Base-by-base conservation (phyloP, 2,797 vertebrate genomes). In the Dendrocincla tyrannina region DNA sequence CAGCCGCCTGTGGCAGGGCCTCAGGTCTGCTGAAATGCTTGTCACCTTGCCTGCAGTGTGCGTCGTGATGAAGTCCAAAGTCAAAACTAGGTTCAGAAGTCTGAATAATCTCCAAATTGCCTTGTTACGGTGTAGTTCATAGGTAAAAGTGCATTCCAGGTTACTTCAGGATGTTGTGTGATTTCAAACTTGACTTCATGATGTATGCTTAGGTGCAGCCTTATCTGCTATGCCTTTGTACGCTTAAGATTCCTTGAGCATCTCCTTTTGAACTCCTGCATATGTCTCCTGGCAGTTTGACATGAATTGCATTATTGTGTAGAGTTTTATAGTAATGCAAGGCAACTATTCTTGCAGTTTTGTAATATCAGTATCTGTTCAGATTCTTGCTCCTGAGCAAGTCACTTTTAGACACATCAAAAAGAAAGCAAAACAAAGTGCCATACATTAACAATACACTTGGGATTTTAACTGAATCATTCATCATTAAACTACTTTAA, bases 171-270 rank as follows among this genome's bases (percentile, higher is more conserved):
- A 56, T 70, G 39, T 79, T 83, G 55, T 0, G 0, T 70, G 67
- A 67, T 93, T 85, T 85, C 60, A 79, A 24, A 77, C 59, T 63
- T 7, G 2, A 12, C 33, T 55, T 66, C n/a, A 47, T 80, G 11
- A 1, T 1, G 0, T 44, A 5, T 13, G 7, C 41, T 59, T 41
- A 64, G 19, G 41, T 86, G 62, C 0, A 1, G 50, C 49, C 37
- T 77, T 59, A 25, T 49, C 66, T 84, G 60, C 46, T 39, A 0
- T 1, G 7, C 77, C 30, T 49, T 7, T 17, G 18, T 32, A 4
- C 6, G 1, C 16, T 62, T 68, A 39, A 0, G 23, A 23, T 76
- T 95, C 37, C 49, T 67, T 66, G 75, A 90, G 52, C 47, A 56
- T 82, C 67, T 78, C 46, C 74, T 89, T 67, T 73, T 25, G 49